Percentiles rank a stretch among this genome's conserved stretches.
These are phyloP conservation scores for Drosophila fulvimacula DNA, from an alignment of 2,888 invertebrate genomes.

Conservation along the genomic window DNA sequence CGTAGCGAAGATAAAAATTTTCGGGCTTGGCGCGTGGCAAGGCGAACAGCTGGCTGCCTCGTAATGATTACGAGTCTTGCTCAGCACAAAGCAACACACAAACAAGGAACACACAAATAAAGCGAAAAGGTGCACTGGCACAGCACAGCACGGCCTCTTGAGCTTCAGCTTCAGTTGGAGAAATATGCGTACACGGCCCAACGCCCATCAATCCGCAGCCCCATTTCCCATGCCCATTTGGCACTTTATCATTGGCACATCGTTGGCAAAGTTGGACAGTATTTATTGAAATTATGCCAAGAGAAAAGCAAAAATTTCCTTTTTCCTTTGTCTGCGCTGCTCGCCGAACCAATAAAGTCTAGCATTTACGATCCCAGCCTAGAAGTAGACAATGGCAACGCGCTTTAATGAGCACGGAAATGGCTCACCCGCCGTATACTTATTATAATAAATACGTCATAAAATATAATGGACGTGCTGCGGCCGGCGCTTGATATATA, in stretches of 20 bases:
- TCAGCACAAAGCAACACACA: slow-evolving; percentile 17
- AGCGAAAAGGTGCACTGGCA: slow-evolving; percentile 40
- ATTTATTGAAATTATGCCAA: slow-evolving; percentile 65
- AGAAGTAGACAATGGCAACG: slow-evolving; percentile 58
- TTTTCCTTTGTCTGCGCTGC: background rate
- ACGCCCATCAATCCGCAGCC: slow-evolving; percentile 21
- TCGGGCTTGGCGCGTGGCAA: slow-evolving; percentile 41
- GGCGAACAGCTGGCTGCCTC: slow-evolving; percentile 72
- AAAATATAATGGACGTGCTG: slow-evolving; percentile 40
- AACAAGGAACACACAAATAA: slow-evolving; percentile 2
- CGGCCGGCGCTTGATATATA: slow-evolving; percentile 15
- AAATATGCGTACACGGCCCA: slow-evolving; percentile 24
- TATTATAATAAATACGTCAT: slow-evolving; percentile 65
- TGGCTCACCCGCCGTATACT: slow-evolving; percentile 16
- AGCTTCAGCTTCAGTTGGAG: slow-evolving; percentile 18
- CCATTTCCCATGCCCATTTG: slow-evolving; percentile 34
- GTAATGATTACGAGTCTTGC: slow-evolving; percentile 74
- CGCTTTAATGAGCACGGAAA: slow-evolving; percentile 24
- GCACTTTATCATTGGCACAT: slow-evolving; percentile 77
- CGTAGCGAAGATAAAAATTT: slow-evolving; percentile 46
- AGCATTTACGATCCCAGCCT: slow-evolving; percentile 54
- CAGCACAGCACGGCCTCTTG: slow-evolving; percentile 39
- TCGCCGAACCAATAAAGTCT: slow-evolving; percentile 42
- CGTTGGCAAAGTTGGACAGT: slow-evolving; percentile 68
- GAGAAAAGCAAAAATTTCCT: slow-evolving; percentile 10